Evolutionary conservation across 2,797 vertebrate species (phyloP), one percentile per base, ranked within the genome.

Genomic region (Clangula hyemalis): DNA sequence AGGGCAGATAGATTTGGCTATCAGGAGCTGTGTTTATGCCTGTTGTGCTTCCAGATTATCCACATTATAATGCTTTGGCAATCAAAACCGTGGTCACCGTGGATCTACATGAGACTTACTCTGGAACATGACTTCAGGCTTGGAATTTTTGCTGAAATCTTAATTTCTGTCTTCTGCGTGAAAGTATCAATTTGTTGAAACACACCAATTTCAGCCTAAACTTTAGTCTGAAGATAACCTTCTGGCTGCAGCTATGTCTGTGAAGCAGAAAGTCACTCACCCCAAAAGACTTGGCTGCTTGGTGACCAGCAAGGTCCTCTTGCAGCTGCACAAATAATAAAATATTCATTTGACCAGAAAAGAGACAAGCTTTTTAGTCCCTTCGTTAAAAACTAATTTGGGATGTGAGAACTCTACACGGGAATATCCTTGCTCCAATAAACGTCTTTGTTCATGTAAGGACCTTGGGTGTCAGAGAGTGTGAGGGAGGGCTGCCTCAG

Each of bases 241-340:
- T 82, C 36, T 89, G 43, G 22, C 28, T 82, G 43, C 3, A 28
- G 36, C 9, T 76, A 14, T 20, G 38, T 3, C 7, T 79, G 25
- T 7, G 7, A 85, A 94, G 16, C 71, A 74, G 18, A 89, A 95
- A 92, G 60, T 60, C 71, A 68, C 34, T 81, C 70, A 86, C 51
- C 65, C 85, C 16, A 69, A 61, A 91, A 94, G 76, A 25, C 24
- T 45, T 58, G 66, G 28, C 22, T 91, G 41, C 73, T 83, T 90
- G 92, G 56, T 93, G 88, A 69, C 78, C 61, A 65, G 16, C 1
- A 13, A 87, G 32, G 39, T 93, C 57, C 38, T 89, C 71, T 57
- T 80, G 39, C 72, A 92, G 64, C 39, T 93, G 75, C 70, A 65
- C 85, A 90, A 90, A 95, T 87, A 93, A 92, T 69, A 36, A 90